phyloP scores from a whole-genome alignment of 2,113 vertebrate genomes.

The Corythaeola cristata region DNA sequence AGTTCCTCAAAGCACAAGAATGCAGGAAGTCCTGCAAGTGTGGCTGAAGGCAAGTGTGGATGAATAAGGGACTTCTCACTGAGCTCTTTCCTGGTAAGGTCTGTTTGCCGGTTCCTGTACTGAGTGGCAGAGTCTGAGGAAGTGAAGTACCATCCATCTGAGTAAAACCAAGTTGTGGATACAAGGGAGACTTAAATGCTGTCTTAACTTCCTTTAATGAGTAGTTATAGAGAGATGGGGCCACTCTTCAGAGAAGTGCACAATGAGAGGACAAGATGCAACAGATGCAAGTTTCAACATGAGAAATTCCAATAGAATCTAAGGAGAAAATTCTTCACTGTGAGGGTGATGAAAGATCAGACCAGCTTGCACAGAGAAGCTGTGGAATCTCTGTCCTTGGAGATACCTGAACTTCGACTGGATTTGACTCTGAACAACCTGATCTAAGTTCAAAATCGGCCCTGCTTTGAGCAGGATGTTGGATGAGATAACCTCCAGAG shows the following conservation, averaged over 20 bases:
- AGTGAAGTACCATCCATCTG: neutral
- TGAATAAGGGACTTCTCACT: neutral
- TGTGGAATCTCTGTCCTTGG: neutral
- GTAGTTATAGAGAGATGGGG: neutral
- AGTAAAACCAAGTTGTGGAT: neutral
- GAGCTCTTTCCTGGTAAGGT: neutral
- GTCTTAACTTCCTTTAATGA: neutral
- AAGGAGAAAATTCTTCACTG: neutral
- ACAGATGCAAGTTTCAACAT: neutral
- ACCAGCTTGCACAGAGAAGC: neutral
- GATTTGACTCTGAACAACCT: neutral
- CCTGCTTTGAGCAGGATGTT: neutral
- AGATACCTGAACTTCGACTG: neutral
- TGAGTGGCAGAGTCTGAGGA: neutral
- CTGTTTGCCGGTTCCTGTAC: neutral
- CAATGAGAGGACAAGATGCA: neutral
- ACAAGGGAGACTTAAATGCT: neutral
- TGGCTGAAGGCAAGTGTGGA: neutral
- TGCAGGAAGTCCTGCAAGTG: neutral
- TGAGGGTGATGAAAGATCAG: neutral
- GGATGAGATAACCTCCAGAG: neutral
- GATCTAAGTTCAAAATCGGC: neutral
- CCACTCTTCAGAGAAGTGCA: neutral
- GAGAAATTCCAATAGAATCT: neutral
- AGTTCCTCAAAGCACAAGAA: neutral